Percentiles rank a stretch among this genome's conserved stretches.
Conservation (phyloP, 2,888 invertebrate species). For the Netelia melanura region DNA sequence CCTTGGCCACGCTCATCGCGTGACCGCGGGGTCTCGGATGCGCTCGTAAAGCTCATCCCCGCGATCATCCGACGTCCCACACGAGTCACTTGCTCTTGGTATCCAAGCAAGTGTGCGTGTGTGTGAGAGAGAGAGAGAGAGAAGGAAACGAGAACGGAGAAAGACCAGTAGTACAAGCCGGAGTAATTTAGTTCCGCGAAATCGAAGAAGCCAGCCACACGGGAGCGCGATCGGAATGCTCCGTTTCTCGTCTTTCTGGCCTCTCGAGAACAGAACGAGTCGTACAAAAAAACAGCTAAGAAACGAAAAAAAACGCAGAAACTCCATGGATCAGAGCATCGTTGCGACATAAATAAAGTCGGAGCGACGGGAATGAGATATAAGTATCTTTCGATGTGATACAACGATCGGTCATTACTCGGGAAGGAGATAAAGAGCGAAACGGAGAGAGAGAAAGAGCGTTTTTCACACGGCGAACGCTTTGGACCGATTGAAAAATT, state of each 20-base stretch:
- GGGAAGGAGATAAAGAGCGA: constrained; percentile 44
- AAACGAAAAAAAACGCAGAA: constrained; percentile 10
- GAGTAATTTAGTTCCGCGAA: constrained; percentile 70
- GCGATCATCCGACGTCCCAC: constrained; percentile 77
- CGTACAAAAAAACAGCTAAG: constrained; percentile 13
- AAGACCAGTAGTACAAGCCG: constrained; percentile 62
- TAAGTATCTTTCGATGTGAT: constrained; percentile 66
- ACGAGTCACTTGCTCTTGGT: constrained; percentile 57
- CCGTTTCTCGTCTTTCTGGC: constrained; percentile 52
- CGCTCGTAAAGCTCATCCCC: constrained; percentile 81
- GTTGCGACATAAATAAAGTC: constrained; percentile 41
- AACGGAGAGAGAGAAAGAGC: constrained; percentile 44
- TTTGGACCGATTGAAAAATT: constrained; percentile 36
- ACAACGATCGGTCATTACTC: constrained; percentile 69
- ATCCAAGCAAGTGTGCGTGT: not conserved
- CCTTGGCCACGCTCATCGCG: constrained; percentile 70
- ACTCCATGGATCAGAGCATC: constrained; percentile 36
- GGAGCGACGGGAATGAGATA: constrained; percentile 61
- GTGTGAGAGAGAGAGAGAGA: constrained; percentile 28
- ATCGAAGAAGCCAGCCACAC: constrained; percentile 61
- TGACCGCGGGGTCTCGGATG: constrained; percentile 72
- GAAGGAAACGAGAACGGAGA: constrained; percentile 46
- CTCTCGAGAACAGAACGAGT: constrained; percentile 11
- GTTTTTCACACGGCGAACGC: not conserved
- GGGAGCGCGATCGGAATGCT: constrained; percentile 64